phyloP scores from a whole-genome alignment of 2,113 vertebrate genomes.

The Poeciliopsis retropinna region DNA sequence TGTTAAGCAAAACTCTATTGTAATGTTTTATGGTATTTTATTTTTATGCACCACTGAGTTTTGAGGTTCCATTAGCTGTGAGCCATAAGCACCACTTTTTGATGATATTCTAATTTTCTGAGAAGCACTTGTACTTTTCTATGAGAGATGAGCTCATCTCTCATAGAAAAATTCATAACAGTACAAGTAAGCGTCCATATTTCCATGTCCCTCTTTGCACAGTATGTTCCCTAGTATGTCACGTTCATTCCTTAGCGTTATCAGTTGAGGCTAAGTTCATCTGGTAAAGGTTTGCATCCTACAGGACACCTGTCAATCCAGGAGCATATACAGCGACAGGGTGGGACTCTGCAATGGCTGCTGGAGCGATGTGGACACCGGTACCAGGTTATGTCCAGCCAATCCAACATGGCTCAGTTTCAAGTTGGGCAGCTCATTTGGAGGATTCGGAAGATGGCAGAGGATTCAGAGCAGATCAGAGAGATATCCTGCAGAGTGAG shows the following conservation, averaged over 20 bases:
- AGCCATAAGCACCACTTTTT: too few relatives aligned
- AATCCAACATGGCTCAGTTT: not conserved
- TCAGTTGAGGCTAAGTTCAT: not conserved
- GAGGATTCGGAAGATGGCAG: conserved; percentile 36
- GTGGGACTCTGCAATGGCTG: conserved; percentile 33
- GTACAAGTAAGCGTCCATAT: too few relatives aligned
- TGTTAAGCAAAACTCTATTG: too few relatives aligned
- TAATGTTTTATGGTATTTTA: too few relatives aligned
- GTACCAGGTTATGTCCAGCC: conserved; percentile 33
- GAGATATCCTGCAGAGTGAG: conserved; percentile 2
- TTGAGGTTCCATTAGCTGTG: too few relatives aligned
- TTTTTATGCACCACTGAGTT: too few relatives aligned
- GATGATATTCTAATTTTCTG: too few relatives aligned
- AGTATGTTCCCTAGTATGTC: too few relatives aligned
- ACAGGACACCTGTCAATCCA: conserved; percentile 28
- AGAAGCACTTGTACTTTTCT: too few relatives aligned
- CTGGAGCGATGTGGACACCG: conserved; percentile 55
- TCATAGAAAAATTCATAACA: too few relatives aligned
- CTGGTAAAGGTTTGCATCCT: not conserved
- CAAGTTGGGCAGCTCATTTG: conserved; percentile 23
- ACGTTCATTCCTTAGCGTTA: not conserved
- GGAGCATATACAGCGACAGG: conserved; percentile 27
- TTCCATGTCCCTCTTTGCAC: too few relatives aligned
- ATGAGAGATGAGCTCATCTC: too few relatives aligned
- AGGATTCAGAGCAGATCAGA: not conserved